Base-by-base conservation (phyloP, 2,113 vertebrate genomes). In the Vulpes vulpes region DNA sequence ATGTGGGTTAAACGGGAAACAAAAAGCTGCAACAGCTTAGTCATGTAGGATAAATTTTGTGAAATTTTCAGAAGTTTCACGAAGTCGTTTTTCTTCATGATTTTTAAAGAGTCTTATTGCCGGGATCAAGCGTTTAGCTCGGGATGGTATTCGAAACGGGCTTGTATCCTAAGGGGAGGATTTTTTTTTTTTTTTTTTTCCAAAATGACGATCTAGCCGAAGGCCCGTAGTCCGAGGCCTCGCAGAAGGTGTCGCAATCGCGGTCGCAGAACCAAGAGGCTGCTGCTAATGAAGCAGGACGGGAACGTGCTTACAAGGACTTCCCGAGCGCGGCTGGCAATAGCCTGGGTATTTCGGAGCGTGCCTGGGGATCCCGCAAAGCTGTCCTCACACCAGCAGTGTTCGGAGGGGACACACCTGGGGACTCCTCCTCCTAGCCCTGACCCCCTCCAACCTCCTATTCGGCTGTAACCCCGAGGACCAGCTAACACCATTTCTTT, bases 111-210 rank as follows among this genome's bases (percentile, higher is more conserved):
- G 30, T 84, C 64, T 74, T 96, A 96, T 82, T 95, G 60, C 25
- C 93, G 38, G 85, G 97, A 89, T 94, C 91, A 95, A 96, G 60
- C 91, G 55, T 85, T 94, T 88, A 94, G 60, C 32, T 96, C 65
- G 97, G 32, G 69, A 80, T 89, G 73, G 53, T 82, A 83, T 49
- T 91, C 95, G 81, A 94, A 95, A 80, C 51, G 2, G 83, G 49
- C 23, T 85, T 94, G 22, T 91, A 69, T 97, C 78, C 62, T 79
- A 74, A 74, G 23, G 65, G 38, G 11, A 92, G 22, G 43, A 43
- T 57, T 62, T 65, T 80, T 55, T 62, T 86, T 87, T 92, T 65
- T 65, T 67, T 67, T 67, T 67, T 1, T 1, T 0, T 0, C 22
- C 35, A 89, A 96, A 94, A 96, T 79, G 71, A 65, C 2, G 64